Conservation (phyloP, 1,140 invertebrate species). For the Ganaspis sp. region DNA sequence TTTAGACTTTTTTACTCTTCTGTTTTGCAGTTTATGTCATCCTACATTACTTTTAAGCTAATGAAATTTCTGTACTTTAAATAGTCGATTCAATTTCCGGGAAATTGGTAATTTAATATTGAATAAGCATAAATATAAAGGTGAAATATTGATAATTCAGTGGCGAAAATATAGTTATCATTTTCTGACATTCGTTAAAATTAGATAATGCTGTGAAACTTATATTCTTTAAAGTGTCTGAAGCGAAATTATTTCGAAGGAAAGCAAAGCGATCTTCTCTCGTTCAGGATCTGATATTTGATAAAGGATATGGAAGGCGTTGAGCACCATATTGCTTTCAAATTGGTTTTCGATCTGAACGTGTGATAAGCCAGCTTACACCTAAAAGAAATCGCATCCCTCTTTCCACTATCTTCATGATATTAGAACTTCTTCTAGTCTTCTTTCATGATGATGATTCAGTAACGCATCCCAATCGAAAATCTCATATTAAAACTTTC, state of each 20-base stretch:
- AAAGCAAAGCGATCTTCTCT: slow-evolving; percentile 58
- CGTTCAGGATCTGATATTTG: slow-evolving; percentile 51
- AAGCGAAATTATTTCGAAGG: slow-evolving; percentile 52
- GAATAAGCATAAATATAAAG: too few relatives aligned
- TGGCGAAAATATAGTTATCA: too few relatives aligned
- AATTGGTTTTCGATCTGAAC: slow-evolving; percentile 75
- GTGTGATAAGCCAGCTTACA: slow-evolving; percentile 65
- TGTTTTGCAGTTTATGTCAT: neutral
- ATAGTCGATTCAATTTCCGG: too few relatives aligned
- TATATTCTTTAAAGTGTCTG: slow-evolving; percentile 17
- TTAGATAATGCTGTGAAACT: neutral
- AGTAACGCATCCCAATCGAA: neutral
- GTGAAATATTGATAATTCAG: too few relatives aligned
- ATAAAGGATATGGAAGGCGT: slow-evolving; percentile 63
- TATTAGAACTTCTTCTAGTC: slow-evolving; percentile 55
- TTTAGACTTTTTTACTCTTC: neutral
- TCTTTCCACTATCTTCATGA: slow-evolving; percentile 38
- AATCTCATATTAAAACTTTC: slow-evolving; percentile 8
- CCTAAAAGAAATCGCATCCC: slow-evolving; percentile 34
- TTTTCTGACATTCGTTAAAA: neutral
- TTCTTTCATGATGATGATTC: neutral
- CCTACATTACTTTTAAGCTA: neutral
- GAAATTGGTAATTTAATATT: too few relatives aligned
- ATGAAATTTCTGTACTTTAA: neutral
- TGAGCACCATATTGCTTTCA: slow-evolving; percentile 72